Evolutionary conservation across 2,113 vertebrate genomes (phyloP).

Genomic region (Galemys pyrenaicus): DNA sequence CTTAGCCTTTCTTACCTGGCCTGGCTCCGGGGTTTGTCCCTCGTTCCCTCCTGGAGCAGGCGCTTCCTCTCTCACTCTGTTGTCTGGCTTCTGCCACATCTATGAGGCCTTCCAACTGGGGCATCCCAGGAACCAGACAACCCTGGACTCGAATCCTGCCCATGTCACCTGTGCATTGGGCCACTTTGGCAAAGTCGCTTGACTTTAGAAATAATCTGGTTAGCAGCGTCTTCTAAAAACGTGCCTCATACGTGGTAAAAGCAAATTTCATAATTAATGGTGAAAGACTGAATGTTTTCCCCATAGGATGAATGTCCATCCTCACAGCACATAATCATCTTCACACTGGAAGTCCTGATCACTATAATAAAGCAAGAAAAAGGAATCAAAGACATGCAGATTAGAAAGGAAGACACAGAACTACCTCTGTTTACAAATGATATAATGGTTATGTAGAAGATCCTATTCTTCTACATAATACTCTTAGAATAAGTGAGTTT

Average conservation of each 20-base stretch:
- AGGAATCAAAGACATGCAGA: too few relatives aligned
- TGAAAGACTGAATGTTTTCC: background rate
- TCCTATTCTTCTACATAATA: background rate
- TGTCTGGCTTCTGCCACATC: background rate
- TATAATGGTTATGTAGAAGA: background rate
- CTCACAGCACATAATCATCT: background rate
- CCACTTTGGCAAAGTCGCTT: background rate
- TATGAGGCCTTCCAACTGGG: background rate
- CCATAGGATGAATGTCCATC: background rate
- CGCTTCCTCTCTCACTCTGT: background rate
- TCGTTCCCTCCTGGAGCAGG: too few relatives aligned
- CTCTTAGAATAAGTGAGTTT: background rate
- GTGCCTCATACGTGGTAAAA: background rate
- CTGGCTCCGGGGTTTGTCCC: background rate
- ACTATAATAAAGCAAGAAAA: background rate
- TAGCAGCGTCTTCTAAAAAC: background rate
- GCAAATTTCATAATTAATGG: too few relatives aligned
- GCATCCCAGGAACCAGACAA: background rate
- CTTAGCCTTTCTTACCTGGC: background rate
- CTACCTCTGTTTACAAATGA: background rate
- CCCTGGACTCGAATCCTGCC: background rate
- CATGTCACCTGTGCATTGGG: background rate
- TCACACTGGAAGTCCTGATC: background rate
- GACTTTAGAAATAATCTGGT: background rate
- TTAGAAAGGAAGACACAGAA: background rate